A percentile compares a stretch with the other conserved stretches of the same genome.
phyloP scores from a whole-genome alignment of 2,113 vertebrate species.

The Typhlomys cinereus region DNA sequence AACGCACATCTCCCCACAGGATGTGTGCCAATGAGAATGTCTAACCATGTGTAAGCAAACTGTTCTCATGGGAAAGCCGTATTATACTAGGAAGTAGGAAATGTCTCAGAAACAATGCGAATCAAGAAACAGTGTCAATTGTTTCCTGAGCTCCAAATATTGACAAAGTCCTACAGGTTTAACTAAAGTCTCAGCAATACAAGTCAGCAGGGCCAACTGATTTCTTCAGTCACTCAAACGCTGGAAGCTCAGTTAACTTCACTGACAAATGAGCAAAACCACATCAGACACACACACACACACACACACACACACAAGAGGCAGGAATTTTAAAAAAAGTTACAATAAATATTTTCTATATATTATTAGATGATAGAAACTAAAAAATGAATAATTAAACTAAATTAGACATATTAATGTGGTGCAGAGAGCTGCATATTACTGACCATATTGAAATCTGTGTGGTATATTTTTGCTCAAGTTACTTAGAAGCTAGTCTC shows the following conservation, averaged over 20 bases:
- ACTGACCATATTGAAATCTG: neutral
- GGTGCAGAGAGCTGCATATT: neutral
- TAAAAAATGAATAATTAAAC: neutral
- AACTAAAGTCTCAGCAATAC: constrained; percentile 72
- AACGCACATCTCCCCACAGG: neutral
- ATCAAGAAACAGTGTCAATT: constrained; percentile 86
- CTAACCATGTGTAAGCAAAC: constrained; percentile 18
- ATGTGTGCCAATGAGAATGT: constrained; percentile 32
- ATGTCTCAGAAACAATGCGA: constrained; percentile 76
- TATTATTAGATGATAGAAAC: constrained; percentile 29
- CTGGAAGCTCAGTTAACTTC: constrained; percentile 48
- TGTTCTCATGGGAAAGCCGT: constrained; percentile 86
- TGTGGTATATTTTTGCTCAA: neutral
- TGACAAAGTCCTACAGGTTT: constrained; percentile 79
- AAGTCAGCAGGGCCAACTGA: constrained; percentile 72
- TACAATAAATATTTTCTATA: constrained; percentile 43
- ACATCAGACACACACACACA: neutral
- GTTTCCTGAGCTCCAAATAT: constrained; percentile 83
- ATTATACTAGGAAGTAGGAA: constrained; percentile 79
- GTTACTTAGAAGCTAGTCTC: constrained; percentile 4
- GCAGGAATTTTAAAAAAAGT: constrained; percentile 27
- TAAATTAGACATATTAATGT: neutral
- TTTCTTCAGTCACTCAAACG: constrained; percentile 59
- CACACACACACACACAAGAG: neutral
- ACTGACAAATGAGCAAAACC: neutral